Conservation (phyloP, 2,888 invertebrate genomes). For the Macaria liturata region DNA sequence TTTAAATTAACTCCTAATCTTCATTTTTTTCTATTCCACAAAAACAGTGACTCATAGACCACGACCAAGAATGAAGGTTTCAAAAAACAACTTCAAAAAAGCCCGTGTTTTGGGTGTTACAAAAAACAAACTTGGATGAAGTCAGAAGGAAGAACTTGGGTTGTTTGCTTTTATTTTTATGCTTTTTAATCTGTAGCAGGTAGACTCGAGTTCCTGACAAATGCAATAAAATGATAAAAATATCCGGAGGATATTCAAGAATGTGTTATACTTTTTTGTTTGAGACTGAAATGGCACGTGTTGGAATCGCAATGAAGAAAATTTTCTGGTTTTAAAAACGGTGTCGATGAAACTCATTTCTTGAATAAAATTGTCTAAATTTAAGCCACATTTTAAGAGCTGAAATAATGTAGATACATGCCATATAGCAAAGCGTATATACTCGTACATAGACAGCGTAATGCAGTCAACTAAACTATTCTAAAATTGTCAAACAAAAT, state of each 20-base stretch:
- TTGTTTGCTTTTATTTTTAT: conserved; percentile 14
- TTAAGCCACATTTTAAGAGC: too few species aligned
- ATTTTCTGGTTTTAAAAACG: too few species aligned
- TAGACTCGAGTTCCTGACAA: conserved; percentile 20
- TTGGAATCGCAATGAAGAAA: too few species aligned
- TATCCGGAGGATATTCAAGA: conserved; percentile 5
- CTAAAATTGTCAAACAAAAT: too few species aligned
- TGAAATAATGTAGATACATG: too few species aligned
- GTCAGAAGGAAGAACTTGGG: conserved; percentile 17
- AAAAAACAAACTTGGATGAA: conserved; percentile 22
- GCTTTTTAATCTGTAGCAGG: conserved; percentile 14
- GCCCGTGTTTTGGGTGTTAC: conserved; percentile 14
- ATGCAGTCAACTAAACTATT: too few species aligned
- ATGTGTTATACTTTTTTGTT: too few species aligned
- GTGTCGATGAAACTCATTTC: too few species aligned
- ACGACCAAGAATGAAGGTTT: conserved; percentile 33
- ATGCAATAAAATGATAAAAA: conserved; percentile 11
- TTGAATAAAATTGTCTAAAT: too few species aligned
- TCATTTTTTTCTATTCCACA: background rate
- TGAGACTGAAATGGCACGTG: too few species aligned
- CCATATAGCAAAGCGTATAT: too few species aligned
- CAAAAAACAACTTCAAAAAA: conserved; percentile 25
- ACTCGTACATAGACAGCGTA: too few species aligned
- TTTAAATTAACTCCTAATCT: conserved; percentile 9
- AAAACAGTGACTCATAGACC: conserved; percentile 22